Conservation (phyloP, 2,797 vertebrate species). For the Cheirogaleus major region DNA sequence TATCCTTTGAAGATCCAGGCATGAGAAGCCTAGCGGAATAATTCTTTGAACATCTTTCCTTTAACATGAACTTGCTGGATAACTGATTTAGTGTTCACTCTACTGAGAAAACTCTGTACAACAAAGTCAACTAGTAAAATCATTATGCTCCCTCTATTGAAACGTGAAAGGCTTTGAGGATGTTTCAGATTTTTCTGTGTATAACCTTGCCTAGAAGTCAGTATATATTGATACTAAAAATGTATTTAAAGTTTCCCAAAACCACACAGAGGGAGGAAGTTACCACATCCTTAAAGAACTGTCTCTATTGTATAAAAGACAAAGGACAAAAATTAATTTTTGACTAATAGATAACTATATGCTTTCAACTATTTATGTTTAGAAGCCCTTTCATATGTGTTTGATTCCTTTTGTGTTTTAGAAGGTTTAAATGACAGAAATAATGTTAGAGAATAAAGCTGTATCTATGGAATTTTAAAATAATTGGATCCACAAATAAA, state of each 20-base stretch:
- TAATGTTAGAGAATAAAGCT: not conserved
- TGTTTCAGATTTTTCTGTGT: slow-evolving; percentile 61
- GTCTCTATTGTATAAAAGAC: not conserved
- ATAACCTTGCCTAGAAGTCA: slow-evolving; percentile 39
- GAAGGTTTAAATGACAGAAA: not conserved
- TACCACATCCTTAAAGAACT: not conserved
- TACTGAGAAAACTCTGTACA: slow-evolving; percentile 60
- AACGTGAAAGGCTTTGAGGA: slow-evolving; percentile 22
- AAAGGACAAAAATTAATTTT: not conserved
- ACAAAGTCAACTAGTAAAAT: slow-evolving; percentile 40
- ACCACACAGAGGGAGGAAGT: not conserved
- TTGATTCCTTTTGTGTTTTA: not conserved
- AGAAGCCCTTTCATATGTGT: not conserved
- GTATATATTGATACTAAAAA: slow-evolving; percentile 32
- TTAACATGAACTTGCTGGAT: slow-evolving; percentile 62
- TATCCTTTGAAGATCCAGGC: slow-evolving; percentile 58
- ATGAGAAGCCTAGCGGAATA: slow-evolving; percentile 68
- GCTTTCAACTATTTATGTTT: not conserved
- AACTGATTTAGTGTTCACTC: slow-evolving; percentile 48
- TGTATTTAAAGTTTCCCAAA: slow-evolving; percentile 35
- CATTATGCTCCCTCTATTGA: slow-evolving; percentile 56
- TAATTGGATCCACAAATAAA: not conserved
- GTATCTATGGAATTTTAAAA: not conserved
- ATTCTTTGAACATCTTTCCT: slow-evolving; percentile 73
- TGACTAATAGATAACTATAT: not conserved